Base-by-base conservation (phyloP, 2,113 vertebrate genomes). In the Seriola aureovittata region DNA sequence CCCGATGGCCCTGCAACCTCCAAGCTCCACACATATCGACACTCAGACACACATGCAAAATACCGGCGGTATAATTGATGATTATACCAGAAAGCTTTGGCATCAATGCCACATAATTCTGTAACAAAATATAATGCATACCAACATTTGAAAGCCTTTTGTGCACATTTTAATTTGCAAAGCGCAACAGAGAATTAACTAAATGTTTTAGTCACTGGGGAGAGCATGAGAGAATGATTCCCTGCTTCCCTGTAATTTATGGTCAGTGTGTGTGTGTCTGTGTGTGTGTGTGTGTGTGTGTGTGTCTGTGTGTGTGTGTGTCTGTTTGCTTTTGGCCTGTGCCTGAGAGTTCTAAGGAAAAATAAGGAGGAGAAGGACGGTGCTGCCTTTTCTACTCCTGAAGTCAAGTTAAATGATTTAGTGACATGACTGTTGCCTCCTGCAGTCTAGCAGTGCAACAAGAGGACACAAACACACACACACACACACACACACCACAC, bases 201-300 rank as follows among this genome's bases (percentile, higher is more conserved):
- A 62, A 89, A 91, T 82, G 85, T 85, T 87, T 85, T 81, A 86
- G 83, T 92, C 84, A 86, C 73, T 40, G 52, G 62, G 76, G 76
- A 85, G 77, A 58, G 82, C 72, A 81, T 71, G 82, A 66, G 77
- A 75, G 75, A 83, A 84, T 89, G 90, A 92, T 85, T 92, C 90
- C 79, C 75, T 78, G 91, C 81, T 52, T 70, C 73, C 44, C 75
- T 85, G 80, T 90, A 93, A 91, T 90, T 92, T 88, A 91, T 4
- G 58, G 81, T 67, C 85, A 54, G 81, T 48, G 78, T 66, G 12
- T 64, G 17, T 79, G 57, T 67, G 55, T 76, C 82, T 48, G 63
- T 38, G 60, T 36, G 65, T n/a, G 32, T 55, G 62, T 60, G 44
- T 48, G 25, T 36, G 65, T n/a, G 32, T 55, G 54, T 60, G 44